Evolutionary conservation across 2,888 invertebrate genomes (phyloP).

Genomic region (Silvanus unidentatus): DNA sequence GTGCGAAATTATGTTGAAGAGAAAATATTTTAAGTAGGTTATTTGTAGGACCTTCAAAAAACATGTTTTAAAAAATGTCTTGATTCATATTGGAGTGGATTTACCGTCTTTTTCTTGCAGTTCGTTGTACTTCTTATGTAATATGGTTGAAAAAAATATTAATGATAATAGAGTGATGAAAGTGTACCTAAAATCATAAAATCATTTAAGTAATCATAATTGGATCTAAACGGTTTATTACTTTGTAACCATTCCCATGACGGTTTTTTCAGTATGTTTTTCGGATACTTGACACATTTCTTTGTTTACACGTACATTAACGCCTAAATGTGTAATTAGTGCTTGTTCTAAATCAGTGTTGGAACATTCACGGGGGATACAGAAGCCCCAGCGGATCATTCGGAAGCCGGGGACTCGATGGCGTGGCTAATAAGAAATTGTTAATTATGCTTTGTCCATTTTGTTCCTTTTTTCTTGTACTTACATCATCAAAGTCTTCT

Average conservation of each 20-base stretch:
- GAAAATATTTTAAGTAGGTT: conserved; percentile 41
- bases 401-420: conserved; percentile 56
- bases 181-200: not conserved
- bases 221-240: not conserved
- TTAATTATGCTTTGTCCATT: too few relatives aligned
- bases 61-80: not conserved
- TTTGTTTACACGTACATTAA: conserved; percentile 31
- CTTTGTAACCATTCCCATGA: not conserved
- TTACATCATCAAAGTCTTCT: conserved; percentile 53
- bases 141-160: conserved; percentile 5
- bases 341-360: conserved; percentile 49
- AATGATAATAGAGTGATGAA: conserved; percentile 6
- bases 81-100: not conserved
- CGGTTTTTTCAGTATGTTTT: not conserved
- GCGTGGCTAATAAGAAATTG: conserved; percentile 47
- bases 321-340: conserved; percentile 39
- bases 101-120: conserved; percentile 5
- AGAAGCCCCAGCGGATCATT: conserved; percentile 54
- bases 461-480: conserved; percentile 25
- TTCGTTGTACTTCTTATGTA: conserved; percentile 6
- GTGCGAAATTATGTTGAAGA: conserved; percentile 48
- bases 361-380: conserved; percentile 54
- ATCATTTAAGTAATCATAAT: too few relatives aligned
- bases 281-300: conserved; percentile 28
- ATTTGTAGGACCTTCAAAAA: too few relatives aligned